Base-by-base conservation (phyloP, 1,140 invertebrate genomes). In the Oscheius sp. region DNA sequence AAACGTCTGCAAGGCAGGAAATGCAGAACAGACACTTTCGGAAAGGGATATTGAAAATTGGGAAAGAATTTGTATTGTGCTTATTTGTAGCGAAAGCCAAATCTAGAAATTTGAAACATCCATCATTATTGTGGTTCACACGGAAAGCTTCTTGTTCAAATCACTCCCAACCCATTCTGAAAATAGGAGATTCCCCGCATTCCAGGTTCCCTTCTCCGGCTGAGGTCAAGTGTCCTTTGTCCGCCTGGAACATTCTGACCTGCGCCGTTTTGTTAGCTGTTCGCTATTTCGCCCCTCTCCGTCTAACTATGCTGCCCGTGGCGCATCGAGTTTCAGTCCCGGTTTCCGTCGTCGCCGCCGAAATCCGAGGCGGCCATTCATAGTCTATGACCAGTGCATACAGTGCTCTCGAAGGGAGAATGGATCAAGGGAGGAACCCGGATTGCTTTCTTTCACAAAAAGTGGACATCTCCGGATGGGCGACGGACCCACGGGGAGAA, bases 311-410 rank as follows among this genome's bases (percentile, higher is more conserved):
- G 49, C 49, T n/a, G n/a, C n/a, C n/a, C n/a, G n/a, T n/a, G n/a
- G n/a, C n/a, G 7, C 7, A 7, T 55, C 49, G 23, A 23, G 49
- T 55, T 55, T 13, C 49, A 55, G 23, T n/a, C 49, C 49, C 49
- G 28, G 49, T 55, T 55, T 55, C 28, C 49, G 49, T 26, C 49
- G 49, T 20, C 15, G 49, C n/a, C n/a, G n/a, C n/a, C n/a, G 49
- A 55, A 55, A 55, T 55, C 7, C 28, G 49, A 55, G 28, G 49
- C 49, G 49, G 7, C 49, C 23, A 55, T 55, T 55, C 49, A 55
- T 20, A 20, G 15, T 55, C 49, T 55, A 55, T 55, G 49, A 55
- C 49, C 49, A 55, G 7, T 55, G 49, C 49, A 55, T 26, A 55
- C 49, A 55, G 49, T 26, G 7, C 49, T 20, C 49, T 55, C 49